A percentile compares a stretch with the other conserved stretches of the same genome.
Conservation (phyloP, 2,113 vertebrate species). For the Ailuropoda melanoleuca region DNA sequence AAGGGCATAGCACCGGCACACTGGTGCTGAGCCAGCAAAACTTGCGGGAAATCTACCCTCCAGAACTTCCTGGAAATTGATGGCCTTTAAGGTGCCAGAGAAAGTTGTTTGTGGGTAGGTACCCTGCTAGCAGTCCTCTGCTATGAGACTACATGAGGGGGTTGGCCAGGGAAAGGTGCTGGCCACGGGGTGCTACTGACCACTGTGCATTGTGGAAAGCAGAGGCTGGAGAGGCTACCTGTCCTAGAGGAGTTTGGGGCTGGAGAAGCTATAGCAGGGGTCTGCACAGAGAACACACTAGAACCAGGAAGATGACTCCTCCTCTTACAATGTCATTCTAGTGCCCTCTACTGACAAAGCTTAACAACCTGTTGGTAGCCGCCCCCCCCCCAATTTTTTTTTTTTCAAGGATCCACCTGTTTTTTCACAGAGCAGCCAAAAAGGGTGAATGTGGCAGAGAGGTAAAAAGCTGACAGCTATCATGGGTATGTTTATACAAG, state of each 20-base stretch:
- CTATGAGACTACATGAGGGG: too few relatives aligned
- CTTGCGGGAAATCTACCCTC: background rate
- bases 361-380: background rate
- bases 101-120: background rate
- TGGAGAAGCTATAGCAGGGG: background rate
- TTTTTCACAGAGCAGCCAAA: constrained; percentile 33
- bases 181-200: background rate
- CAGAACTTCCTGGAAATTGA: background rate
- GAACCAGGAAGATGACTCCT: background rate
- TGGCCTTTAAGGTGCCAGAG: background rate
- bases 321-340: background rate
- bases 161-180: background rate
- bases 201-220: background rate
- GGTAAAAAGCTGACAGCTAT: background rate
- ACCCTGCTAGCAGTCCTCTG: too few relatives aligned
- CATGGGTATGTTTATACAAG: background rate
- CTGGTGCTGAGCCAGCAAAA: background rate
- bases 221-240: background rate
- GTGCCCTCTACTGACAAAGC: constrained; percentile 16
- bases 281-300: background rate
- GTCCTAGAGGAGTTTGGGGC: background rate
- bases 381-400: too few relatives aligned
- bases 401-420: background rate
- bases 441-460: background rate
- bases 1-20: background rate